Evolutionary conservation across 2,888 invertebrate species (phyloP), one percentile per base, ranked within the genome.

Genomic region (Limnephilus auricula): DNA sequence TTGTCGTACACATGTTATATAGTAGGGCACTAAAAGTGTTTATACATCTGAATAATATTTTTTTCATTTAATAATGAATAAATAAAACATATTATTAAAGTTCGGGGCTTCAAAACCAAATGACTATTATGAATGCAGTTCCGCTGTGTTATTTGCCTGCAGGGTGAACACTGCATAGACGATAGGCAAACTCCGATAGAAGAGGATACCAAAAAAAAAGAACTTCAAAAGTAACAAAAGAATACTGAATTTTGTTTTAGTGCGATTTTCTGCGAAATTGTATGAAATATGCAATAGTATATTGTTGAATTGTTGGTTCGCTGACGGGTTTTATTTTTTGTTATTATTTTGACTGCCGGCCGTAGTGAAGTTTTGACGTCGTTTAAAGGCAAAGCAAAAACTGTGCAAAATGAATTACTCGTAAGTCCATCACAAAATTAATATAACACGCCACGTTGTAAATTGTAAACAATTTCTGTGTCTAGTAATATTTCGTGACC

Each of bases 401-500:
- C 45, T 15, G 18, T 18, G 18, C 25, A 65, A 25, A 50, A 65
- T 25, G 50, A 65, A 65, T 65, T 65, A n/a, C n/a, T n/a, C n/a
- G n/a, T n/a, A 65, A 25, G 18, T 5, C 6, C 50, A 65, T 65
- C 50, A 65, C 50, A 65, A 45, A 40, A 65, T 65, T 25, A 65
- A 65, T 65, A 25, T 25, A 65, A 65, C 25, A 65, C 50, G 18
- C 50, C 2, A 65, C 50, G 50, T 65, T 65, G 25, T 65, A 65
- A 50, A 25, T 65, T 5, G 50, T 65, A 65, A 65, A 18, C 5
- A 65, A 18, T 18, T 65, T 65, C 50, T 25, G 50, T 25, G 6
- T 65, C 50, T 65, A 0, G 50, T 82, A 34, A 37, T n/a, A 84
- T n/a, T 34, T 40, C 84, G 84, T 84, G 84, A 84, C 84, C 32